A percentile compares a stretch with the other conserved stretches of the same genome.
Conservation (phyloP, 2,888 invertebrate species). For the Phoronis australis region DNA sequence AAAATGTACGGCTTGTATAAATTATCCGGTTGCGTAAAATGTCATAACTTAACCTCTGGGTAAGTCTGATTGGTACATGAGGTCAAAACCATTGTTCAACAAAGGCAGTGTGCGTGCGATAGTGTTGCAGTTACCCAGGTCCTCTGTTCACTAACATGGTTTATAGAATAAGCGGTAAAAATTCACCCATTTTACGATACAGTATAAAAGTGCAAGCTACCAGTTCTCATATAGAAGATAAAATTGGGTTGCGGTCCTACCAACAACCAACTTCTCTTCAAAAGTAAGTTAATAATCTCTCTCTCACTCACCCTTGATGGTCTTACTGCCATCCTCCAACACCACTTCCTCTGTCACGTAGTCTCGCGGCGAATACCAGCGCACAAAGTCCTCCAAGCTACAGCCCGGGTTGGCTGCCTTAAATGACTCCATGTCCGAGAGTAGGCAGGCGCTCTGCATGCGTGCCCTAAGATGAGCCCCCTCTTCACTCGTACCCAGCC, state of each 20-base stretch:
- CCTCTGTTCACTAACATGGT: too few species aligned
- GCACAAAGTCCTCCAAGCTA: conserved; percentile 87
- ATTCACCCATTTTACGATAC: too few species aligned
- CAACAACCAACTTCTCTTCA: neutral
- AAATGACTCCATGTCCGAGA: conserved; percentile 98
- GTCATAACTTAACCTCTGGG: too few species aligned
- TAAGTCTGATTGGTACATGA: too few species aligned
- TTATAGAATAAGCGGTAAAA: too few species aligned
- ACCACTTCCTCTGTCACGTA: conserved; percentile 65
- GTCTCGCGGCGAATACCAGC: conserved; percentile 97
- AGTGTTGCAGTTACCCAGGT: too few species aligned
- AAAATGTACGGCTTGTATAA: too few species aligned
- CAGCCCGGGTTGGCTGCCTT: conserved; percentile 93
- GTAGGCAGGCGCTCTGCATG: conserved; percentile 90
- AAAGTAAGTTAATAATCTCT: neutral
- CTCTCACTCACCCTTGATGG: conserved; percentile 12
- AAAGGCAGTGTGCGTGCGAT: too few species aligned
- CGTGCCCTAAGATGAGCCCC: conserved; percentile 79
- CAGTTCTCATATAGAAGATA: too few species aligned
- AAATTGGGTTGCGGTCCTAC: too few species aligned
- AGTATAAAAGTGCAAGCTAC: neutral
- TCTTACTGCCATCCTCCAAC: conserved; percentile 26
- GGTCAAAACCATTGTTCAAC: too few species aligned
- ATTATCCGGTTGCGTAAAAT: too few species aligned
- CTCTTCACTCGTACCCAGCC: conserved; percentile 78